A percentile compares a stretch with the other conserved stretches of the same genome.
Evolutionary conservation across 2,888 invertebrate species (phyloP).

Genomic region (Apotomis betuletana): DNA sequence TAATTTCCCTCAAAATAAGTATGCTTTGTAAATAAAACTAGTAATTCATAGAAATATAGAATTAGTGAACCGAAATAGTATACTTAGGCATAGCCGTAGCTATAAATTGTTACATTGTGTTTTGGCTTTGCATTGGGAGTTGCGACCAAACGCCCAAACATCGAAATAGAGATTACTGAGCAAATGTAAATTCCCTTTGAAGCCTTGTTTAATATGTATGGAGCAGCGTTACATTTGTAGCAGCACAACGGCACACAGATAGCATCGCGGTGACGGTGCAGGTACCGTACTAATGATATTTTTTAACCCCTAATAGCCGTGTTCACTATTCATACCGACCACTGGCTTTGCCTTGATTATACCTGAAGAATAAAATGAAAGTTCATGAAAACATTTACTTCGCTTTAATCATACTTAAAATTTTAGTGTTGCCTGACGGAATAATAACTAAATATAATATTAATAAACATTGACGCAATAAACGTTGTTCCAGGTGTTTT

Average conservation of each 20-base stretch:
- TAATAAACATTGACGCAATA: too few species aligned
- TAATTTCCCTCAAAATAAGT: too few species aligned
- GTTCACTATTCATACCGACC: slow-evolving; percentile 19
- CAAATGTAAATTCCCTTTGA: slow-evolving; percentile 11
- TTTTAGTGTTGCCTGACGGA: too few species aligned
- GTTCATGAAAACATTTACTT: too few species aligned
- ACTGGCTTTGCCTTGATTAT: slow-evolving; percentile 1
- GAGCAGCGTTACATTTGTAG: slow-evolving; percentile 11
- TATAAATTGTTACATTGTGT: not conserved
- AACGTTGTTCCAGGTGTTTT: too few species aligned
- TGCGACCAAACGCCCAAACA: not conserved
- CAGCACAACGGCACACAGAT: slow-evolving; percentile 8
- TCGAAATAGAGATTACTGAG: not conserved
- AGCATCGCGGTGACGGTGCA: slow-evolving; percentile 28
- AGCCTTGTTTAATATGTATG: slow-evolving; percentile 31
- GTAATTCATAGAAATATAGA: too few species aligned
- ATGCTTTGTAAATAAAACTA: too few species aligned
- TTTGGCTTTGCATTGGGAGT: not conserved
- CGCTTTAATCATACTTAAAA: too few species aligned
- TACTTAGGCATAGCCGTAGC: too few species aligned
- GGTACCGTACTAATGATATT: slow-evolving; percentile 34
- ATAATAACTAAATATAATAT: too few species aligned
- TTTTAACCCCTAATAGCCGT: slow-evolving; percentile 25
- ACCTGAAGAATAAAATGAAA: slow-evolving; percentile 7
- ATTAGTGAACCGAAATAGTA: too few species aligned